phyloP scores from a whole-genome alignment of 1,140 invertebrate species.

The Tetramorium alpestre region DNA sequence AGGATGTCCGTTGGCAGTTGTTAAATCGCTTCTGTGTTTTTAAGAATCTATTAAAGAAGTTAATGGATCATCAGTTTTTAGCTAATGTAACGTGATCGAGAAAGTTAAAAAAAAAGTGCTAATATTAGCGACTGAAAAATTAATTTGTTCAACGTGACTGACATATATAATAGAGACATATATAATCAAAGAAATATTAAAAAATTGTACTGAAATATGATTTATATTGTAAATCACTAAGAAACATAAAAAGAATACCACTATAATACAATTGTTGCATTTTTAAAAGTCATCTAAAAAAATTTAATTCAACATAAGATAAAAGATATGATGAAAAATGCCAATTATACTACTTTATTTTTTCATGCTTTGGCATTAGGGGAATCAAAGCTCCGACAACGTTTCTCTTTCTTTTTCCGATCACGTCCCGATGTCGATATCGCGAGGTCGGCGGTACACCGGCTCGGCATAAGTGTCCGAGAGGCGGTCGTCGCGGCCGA shows the following conservation, averaged over 20 bases:
- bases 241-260: not conserved
- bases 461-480: not conserved
- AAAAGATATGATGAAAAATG: not conserved
- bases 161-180: not conserved
- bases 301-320: not conserved
- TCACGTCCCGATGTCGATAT: no score
- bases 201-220: not conserved
- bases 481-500: not conserved
- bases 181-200: not conserved
- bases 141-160: not conserved
- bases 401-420: not conserved
- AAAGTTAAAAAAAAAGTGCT: not conserved
- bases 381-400: not conserved
- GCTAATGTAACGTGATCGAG: not conserved
- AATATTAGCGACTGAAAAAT: not conserved
- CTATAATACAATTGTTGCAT: not conserved
- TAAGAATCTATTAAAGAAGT: not conserved
- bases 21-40: slow-evolving; percentile 1
- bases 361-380: not conserved
- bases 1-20: not conserved
- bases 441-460: no score
- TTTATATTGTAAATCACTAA: not conserved
- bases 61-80: not conserved
- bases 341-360: not conserved
- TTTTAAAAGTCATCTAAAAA: not conserved